Evolutionary conservation across 2,797 vertebrate species (phyloP), one percentile per base, ranked within the genome.

Genomic region (Tolypeutes matacus): DNA sequence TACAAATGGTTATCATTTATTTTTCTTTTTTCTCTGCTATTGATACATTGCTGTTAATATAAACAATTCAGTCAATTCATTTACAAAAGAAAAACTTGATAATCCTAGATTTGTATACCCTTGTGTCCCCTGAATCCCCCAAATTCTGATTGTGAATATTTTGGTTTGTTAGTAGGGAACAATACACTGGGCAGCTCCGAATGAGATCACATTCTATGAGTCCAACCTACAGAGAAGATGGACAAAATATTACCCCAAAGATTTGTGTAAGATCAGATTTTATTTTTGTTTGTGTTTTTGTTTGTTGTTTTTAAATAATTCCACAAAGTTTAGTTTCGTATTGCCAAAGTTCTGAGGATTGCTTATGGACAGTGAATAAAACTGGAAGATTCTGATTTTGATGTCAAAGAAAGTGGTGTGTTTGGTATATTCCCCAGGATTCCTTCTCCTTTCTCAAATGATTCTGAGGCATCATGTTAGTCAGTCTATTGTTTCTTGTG

Each of bases 221-320:
- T 39, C 96, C 98, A 88, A 96, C 98, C 96, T 97, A 67, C 25
- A 95, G 81, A 36, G 94, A 98, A 89, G 98, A 98, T 93, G 98
- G 97, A 58, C 98, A 98, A 53, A 97, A 95, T 94, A 96, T 46
- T 42, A 58, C 86, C 39, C 87, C 97, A 8, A 86, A 97, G 15
- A 94, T 93, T 93, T 98, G 84, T 98, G 99, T 99, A 98, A 98
- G 99, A 98, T 97, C 49, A 75, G 23, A 91, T 95, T 96, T 97
- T 89, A 95, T 95, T 96, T 97, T 93, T 96, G 20, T 83, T 96
- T 49, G 8, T 36, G 77, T 93, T 46, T 73, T 94, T 6, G 49
- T 91, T 93, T 31, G 67, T 89, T 95, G 7, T 12, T 97, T 97
- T 88, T 92, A 36, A 86, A 18, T 58, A n/a, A 65, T 29, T 64